These are phyloP conservation scores for Serilophus lunatus DNA, from an alignment of 2,113 vertebrate species.

Conservation along the genomic window DNA sequence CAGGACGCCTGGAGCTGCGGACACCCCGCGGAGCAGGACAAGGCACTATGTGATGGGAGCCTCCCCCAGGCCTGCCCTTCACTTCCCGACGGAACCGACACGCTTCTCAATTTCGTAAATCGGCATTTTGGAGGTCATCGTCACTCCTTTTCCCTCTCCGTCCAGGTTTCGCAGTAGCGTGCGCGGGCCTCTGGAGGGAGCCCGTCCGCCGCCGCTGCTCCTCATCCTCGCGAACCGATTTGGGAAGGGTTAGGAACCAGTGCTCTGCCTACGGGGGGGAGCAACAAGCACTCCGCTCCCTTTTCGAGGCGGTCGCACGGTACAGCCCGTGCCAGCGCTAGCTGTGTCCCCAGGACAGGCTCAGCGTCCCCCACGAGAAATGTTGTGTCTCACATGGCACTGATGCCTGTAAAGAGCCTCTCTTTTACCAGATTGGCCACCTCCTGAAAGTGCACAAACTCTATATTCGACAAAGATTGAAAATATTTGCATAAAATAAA, in stretches of 20 bases:
- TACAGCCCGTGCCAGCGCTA: not conserved
- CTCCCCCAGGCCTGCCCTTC: not conserved
- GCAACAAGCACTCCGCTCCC: not conserved
- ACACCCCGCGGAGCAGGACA: rapidly evolving
- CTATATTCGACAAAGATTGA: not conserved
- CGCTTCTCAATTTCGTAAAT: not conserved
- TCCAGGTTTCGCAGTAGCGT: not conserved
- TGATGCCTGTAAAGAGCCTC: not conserved
- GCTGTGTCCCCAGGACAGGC: not conserved
- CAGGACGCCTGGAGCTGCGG: not conserved
- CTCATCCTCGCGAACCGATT: not conserved
- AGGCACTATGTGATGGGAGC: not conserved
- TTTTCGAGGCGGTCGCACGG: not conserved
- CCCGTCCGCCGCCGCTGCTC: not conserved
- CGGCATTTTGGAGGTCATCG: not conserved
- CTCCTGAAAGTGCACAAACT: not conserved
- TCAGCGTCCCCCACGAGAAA: not conserved
- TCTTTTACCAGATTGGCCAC: not conserved
- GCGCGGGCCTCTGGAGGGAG: not conserved
- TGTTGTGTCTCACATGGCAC: not conserved
- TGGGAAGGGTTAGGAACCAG: rapidly evolving
- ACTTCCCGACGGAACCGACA: not conserved
- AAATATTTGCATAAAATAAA: not conserved
- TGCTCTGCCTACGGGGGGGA: not conserved
- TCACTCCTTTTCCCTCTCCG: rapidly evolving